phyloP scores from a whole-genome alignment of 2,113 vertebrate species.

The Thymallus thymallus region DNA sequence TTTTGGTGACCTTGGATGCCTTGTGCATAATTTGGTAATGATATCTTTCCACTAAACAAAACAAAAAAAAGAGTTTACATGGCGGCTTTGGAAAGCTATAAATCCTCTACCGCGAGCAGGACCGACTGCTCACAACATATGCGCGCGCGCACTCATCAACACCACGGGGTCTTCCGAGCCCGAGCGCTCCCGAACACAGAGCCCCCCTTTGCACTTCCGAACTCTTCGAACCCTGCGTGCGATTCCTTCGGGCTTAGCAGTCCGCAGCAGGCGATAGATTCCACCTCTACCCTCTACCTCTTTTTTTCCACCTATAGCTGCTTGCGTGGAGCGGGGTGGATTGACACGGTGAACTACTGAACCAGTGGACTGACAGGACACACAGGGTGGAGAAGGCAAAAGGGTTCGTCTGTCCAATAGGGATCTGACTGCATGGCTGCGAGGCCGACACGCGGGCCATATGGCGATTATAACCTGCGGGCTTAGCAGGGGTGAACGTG shows the following conservation, averaged over 20 bases:
- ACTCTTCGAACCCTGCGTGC: constrained; percentile 27
- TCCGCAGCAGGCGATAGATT: constrained; percentile 44
- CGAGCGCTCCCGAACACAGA: constrained; percentile 7
- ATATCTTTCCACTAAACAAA: neutral
- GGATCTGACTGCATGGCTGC: constrained; percentile 26
- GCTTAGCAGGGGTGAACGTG: neutral
- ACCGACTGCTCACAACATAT: neutral
- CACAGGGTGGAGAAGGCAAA: constrained; percentile 11
- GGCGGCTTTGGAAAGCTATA: neutral
- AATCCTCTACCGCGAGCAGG: neutral
- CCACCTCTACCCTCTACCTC: constrained; percentile 41
- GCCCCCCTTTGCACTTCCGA: constrained; percentile 24
- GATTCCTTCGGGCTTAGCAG: constrained; percentile 37
- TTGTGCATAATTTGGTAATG: neutral
- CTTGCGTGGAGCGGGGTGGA: constrained; percentile 32
- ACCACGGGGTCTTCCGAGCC: neutral
- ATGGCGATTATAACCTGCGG: constrained; percentile 50
- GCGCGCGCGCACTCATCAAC: constrained; percentile 9
- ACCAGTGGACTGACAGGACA: constrained; percentile 51
- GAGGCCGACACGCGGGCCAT: constrained; percentile 49
- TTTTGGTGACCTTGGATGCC: constrained; percentile 9
- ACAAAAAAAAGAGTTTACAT: neutral
- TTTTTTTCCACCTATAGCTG: constrained; percentile 31
- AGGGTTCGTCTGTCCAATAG: constrained; percentile 48
- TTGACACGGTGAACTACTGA: constrained; percentile 58